Conservation (phyloP, 1,140 invertebrate species). For the Cydia fagiglandana region DNA sequence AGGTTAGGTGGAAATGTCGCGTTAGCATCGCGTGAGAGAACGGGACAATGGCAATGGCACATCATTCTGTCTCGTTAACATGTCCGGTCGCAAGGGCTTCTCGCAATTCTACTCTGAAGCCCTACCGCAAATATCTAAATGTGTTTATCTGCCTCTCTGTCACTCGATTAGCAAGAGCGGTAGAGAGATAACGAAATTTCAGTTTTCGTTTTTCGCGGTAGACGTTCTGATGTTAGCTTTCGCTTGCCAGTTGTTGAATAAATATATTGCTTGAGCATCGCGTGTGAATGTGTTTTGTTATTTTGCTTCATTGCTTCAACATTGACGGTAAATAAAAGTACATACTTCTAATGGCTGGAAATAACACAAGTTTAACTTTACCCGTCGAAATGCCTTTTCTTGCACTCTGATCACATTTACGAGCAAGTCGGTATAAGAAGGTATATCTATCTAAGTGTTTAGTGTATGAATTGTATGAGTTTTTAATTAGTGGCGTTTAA, state of each 20-base stretch:
- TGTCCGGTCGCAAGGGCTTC: not conserved
- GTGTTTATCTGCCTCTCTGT: not conserved
- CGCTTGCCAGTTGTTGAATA: too few species aligned
- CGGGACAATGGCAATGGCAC: slow-evolving; percentile 22
- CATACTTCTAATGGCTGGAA: too few species aligned
- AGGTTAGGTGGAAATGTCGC: slow-evolving; percentile 16
- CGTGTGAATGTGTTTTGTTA: not conserved
- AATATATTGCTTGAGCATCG: not conserved
- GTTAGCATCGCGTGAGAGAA: slow-evolving; percentile 24
- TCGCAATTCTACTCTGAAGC: not conserved
- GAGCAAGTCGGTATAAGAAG: too few species aligned
- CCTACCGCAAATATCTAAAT: not conserved
- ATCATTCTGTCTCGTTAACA: slow-evolving; percentile 31
- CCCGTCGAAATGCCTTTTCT: too few species aligned
- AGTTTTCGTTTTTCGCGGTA: not conserved
- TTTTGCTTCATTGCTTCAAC: not conserved
- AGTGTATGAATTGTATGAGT: too few species aligned
- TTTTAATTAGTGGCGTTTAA: too few species aligned
- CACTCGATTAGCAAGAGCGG: not conserved
- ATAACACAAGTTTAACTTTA: too few species aligned
- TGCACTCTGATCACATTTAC: too few species aligned
- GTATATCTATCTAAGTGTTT: too few species aligned
- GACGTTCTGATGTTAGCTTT: not conserved
- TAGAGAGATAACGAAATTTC: too few species aligned
- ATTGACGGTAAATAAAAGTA: too few species aligned